Evolutionary conservation across 1,140 invertebrate genomes (phyloP).

Genomic region (Drosophila paulistorum): DNA sequence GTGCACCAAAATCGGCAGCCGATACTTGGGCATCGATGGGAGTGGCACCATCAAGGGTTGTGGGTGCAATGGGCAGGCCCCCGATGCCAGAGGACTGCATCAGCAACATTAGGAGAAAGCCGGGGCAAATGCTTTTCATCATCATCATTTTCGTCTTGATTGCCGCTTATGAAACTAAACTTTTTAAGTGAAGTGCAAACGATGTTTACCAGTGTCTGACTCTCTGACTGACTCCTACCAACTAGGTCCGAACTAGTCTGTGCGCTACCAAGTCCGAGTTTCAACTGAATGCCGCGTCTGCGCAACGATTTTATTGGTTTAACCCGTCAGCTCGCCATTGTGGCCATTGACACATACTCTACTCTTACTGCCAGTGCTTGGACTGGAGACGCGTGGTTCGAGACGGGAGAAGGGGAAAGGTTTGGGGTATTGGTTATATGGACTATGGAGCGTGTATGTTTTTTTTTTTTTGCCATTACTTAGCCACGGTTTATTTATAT

Average conservation of each 20-base stretch:
- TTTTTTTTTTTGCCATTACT: neutral
- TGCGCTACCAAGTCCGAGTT: slow-evolving; percentile 54
- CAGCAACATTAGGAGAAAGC: slow-evolving; percentile 17
- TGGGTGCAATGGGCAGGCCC: slow-evolving; percentile 50
- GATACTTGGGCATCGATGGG: slow-evolving; percentile 66
- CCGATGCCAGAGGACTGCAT: neutral
- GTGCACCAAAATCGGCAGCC: slow-evolving; percentile 62
- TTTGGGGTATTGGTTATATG: neutral
- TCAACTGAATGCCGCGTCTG: slow-evolving; percentile 69
- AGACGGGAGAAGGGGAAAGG: neutral
- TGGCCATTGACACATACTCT: slow-evolving; percentile 28
- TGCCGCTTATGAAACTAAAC: slow-evolving; percentile 19
- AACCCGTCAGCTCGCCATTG: slow-evolving; percentile 34
- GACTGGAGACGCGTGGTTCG: neutral
- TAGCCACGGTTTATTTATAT: neutral
- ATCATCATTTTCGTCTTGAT: neutral
- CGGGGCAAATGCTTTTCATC: slow-evolving; percentile 19
- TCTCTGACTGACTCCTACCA: neutral
- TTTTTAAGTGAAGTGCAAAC: neutral
- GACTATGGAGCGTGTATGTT: neutral
- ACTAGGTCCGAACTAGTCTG: slow-evolving; percentile 28
- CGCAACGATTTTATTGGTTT: slow-evolving; percentile 75
- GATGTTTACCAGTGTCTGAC: too few relatives aligned
- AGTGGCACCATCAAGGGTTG: slow-evolving; percentile 65
- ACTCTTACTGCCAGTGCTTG: neutral